These are phyloP conservation scores for Diplosoma virens DNA, from an alignment of 23 tunicate species.

Conservation along the genomic window DNA sequence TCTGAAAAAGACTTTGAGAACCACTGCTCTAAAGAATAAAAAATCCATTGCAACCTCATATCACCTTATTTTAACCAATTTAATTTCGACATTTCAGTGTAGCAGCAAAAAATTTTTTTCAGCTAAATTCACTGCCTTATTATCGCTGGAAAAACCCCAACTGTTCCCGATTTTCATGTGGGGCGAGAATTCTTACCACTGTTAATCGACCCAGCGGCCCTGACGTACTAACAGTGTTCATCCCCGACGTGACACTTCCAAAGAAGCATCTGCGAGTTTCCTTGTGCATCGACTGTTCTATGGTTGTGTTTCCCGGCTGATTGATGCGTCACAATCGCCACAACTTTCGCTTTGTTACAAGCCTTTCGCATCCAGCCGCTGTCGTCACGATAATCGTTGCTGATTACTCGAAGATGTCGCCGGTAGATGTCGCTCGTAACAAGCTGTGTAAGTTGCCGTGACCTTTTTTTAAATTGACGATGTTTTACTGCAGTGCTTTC, in stretches of 20 bases:
- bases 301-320: too few species aligned
- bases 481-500: too few species aligned
- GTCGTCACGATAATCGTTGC: not conserved
- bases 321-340: not conserved
- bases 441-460: conserved; percentile 11
- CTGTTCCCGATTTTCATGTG: not conserved
- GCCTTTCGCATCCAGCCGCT: not conserved
- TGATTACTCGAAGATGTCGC: conserved; percentile 1
- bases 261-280: not conserved
- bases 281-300: too few species aligned
- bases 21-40: too few species aligned
- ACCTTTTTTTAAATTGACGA: too few species aligned
- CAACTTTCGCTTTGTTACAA: not conserved
- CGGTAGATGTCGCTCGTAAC: not conserved
- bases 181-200: not conserved
- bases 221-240: not conserved
- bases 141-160: not conserved
- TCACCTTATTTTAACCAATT: too few species aligned
- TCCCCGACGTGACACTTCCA: not conserved
- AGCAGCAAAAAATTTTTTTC: too few species aligned
- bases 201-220: not conserved
- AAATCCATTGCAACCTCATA: too few species aligned
- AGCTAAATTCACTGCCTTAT: not conserved
- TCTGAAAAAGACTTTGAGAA: too few species aligned
- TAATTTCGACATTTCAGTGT: too few species aligned